Percentiles rank a stretch among this genome's conserved stretches.
These are phyloP conservation scores for Merodon equestris DNA, from an alignment of 2,888 invertebrate genomes.

Conservation along the genomic window DNA sequence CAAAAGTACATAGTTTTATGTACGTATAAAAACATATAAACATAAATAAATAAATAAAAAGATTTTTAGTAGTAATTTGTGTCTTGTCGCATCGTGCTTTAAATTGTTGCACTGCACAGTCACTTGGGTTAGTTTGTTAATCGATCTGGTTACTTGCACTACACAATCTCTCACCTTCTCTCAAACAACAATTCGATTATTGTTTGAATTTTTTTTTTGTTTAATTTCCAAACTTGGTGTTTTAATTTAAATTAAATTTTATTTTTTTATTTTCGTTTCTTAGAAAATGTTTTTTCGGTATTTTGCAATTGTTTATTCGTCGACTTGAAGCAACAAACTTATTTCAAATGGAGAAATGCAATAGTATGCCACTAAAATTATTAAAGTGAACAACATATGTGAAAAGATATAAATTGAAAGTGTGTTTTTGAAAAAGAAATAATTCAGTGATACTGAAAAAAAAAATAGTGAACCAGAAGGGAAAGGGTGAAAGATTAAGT, in stretches of 20 bases:
- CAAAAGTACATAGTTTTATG: no score
- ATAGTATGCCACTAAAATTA: background rate
- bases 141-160: slow-evolving; percentile 61
- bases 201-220: slow-evolving; percentile 4
- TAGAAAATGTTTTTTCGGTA: no score
- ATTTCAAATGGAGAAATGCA: background rate
- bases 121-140: slow-evolving; percentile 60
- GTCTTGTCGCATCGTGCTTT: slow-evolving; percentile 58
- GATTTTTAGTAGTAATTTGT: background rate
- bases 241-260: slow-evolving; percentile 8
- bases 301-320: no score
- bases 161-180: slow-evolving; percentile 35
- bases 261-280: background rate
- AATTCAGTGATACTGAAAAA: slow-evolving; percentile 22
- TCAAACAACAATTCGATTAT: background rate
- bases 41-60: slow-evolving; percentile 30
- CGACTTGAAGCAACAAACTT: background rate
- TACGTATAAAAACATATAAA: background rate
- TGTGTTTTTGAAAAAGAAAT: slow-evolving; percentile 29
- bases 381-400: slow-evolving; percentile 54
- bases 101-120: slow-evolving; percentile 61
- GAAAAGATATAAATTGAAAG: slow-evolving; percentile 38
- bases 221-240: no score
- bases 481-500: slow-evolving; percentile 28
- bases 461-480: slow-evolving; percentile 14